Percentiles rank a stretch among this genome's conserved stretches.
Evolutionary conservation across 2,888 invertebrate genomes (phyloP).

Genomic region (Archaeoteleia sp.): DNA sequence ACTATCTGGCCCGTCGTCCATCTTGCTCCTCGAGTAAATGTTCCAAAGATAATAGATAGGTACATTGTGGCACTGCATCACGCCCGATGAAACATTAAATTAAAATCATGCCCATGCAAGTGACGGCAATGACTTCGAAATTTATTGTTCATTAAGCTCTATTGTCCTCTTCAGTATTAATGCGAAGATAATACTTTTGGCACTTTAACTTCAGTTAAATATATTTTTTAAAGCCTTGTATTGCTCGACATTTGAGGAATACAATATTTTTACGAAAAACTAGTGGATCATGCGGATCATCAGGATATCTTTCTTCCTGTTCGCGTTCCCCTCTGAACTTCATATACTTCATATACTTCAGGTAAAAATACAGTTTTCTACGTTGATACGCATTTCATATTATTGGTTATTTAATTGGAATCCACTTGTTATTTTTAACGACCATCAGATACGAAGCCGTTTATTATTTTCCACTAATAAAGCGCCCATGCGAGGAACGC

Average conservation of each 20-base stretch:
- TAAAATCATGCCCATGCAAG: conserved; percentile 45
- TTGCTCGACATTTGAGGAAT: too few species aligned
- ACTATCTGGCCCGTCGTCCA: conserved; percentile 35
- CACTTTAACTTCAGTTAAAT: not conserved
- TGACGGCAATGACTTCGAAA: conserved; percentile 43
- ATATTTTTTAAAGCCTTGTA: too few species aligned
- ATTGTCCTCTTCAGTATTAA: conserved; percentile 42
- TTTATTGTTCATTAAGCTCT: conserved; percentile 50
- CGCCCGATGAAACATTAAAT: conserved; percentile 52
- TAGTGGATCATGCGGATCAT: too few species aligned
- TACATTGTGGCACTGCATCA: conserved; percentile 35
- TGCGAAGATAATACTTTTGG: conserved; percentile 35
- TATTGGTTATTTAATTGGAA: conserved; percentile 14
- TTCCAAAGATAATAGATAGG: conserved; percentile 49
- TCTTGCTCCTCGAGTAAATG: conserved; percentile 40
- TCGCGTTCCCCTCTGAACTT: too few species aligned
- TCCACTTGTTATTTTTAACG: conserved; percentile 13
- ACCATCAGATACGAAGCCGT: too few species aligned
- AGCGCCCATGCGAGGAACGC: too few species aligned
- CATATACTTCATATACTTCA: too few species aligned
- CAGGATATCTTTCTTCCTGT: too few species aligned
- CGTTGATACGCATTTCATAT: too few species aligned
- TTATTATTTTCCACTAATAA: too few species aligned
- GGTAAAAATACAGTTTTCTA: too few species aligned
- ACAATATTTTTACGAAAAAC: too few species aligned